phyloP scores from a whole-genome alignment of 2,888 invertebrate genomes.

The Caenorhabditis zanzibari region DNA sequence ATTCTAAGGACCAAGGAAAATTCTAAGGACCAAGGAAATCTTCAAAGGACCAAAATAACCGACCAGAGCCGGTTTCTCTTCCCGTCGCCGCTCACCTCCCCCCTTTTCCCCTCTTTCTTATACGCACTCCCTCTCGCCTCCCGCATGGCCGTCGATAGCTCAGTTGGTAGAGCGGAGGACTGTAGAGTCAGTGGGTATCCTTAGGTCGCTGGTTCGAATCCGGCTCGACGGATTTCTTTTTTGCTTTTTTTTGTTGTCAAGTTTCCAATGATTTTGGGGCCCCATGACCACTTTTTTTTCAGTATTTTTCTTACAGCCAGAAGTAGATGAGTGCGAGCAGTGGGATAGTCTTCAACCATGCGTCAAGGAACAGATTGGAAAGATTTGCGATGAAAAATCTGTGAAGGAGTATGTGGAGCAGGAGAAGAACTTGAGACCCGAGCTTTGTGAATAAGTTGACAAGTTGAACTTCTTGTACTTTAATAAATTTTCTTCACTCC shows the following conservation, averaged over 20 bases:
- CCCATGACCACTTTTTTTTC: too few species aligned
- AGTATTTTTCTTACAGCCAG: too few species aligned
- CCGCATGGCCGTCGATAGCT: conserved; percentile 21
- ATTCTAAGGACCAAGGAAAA: too few species aligned
- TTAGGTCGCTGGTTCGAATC: conserved; percentile 79
- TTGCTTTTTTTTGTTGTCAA: conserved; percentile 15
- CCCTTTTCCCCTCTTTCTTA: neutral
- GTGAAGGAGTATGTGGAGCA: conserved; percentile 8
- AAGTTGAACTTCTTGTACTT: too few species aligned
- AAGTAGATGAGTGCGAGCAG: conserved; percentile 24
- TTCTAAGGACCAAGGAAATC: too few species aligned
- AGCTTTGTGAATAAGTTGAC: neutral
- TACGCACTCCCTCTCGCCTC: too few species aligned
- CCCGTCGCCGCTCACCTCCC: neutral
- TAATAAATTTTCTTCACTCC: too few species aligned
- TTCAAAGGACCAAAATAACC: too few species aligned
- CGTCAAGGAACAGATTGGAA: conserved; percentile 23
- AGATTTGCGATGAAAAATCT: conserved; percentile 9
- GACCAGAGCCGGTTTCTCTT: too few species aligned
- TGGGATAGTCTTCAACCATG: conserved; percentile 53
- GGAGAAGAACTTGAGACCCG: conserved; percentile 3
- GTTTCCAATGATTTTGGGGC: neutral
- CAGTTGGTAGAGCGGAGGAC: conserved; percentile 74
- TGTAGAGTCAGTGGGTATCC: conserved; percentile 74
- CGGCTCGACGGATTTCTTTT: conserved; percentile 73